Percentiles rank a stretch among this genome's conserved stretches.
phyloP scores from a whole-genome alignment of 2,113 vertebrate genomes.

The Carassius carassius region DNA sequence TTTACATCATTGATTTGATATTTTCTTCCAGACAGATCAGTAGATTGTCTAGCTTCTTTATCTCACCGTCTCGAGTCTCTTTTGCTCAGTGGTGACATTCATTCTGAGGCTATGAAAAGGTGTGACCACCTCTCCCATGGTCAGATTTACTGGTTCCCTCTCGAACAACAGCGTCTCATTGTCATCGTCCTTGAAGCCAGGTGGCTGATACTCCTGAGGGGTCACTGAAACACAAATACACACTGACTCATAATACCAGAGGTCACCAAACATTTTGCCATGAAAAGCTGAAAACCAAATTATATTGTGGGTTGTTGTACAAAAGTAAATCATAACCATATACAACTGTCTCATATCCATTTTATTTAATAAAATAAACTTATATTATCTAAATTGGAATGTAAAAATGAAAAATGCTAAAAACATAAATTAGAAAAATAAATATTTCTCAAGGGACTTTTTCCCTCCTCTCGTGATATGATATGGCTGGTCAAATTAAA shows the following conservation, averaged over 20 bases:
- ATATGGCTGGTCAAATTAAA: not conserved
- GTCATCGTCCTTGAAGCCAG: slow-evolving; percentile 87
- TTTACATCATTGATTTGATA: not conserved
- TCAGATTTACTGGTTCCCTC: slow-evolving; percentile 83
- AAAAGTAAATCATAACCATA: not conserved
- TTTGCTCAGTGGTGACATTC: slow-evolving; percentile 87
- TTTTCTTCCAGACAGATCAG: not conserved
- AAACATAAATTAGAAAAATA: not conserved
- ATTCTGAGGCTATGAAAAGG: slow-evolving; percentile 88
- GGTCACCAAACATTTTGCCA: not conserved
- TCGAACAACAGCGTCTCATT: slow-evolving; percentile 79
- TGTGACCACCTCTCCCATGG: slow-evolving; percentile 87
- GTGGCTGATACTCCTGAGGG: slow-evolving; percentile 89
- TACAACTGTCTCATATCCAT: not conserved
- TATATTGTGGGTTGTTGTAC: not conserved
- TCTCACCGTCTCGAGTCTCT: slow-evolving; percentile 80
- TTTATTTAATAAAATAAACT: not conserved
- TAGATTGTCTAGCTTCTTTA: not conserved
- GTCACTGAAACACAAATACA: slow-evolving; percentile 66
- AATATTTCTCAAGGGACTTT: not conserved
- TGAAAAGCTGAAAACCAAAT: not conserved
- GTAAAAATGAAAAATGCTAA: not conserved
- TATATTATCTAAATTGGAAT: not conserved
- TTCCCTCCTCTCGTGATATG: not conserved
- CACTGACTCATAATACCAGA: not conserved